Evolutionary conservation across 1,140 invertebrate genomes (phyloP).

Genomic region (Aplysia californica): DNA sequence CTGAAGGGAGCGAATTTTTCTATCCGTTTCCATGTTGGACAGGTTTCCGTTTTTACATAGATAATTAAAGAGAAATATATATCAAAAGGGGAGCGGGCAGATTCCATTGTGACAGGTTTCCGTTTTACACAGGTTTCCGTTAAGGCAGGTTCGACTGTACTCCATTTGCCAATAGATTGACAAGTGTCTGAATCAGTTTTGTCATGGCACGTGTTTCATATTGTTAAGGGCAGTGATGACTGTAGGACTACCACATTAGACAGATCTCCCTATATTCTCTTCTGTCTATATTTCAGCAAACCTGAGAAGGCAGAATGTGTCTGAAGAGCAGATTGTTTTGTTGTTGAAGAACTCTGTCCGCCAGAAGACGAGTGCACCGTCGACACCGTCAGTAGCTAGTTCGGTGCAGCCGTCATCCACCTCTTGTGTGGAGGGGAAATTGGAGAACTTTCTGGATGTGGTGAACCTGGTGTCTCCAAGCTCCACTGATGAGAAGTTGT

Average conservation of each 20-base stretch:
- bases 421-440: neutral
- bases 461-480: slow-evolving; percentile 16
- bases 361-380: neutral
- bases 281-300: slow-evolving; percentile 2
- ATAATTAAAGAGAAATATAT: too few relatives aligned
- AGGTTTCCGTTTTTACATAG: too few relatives aligned
- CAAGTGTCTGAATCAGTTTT: neutral
- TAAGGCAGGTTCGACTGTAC: too few relatives aligned
- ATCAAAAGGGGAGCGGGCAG: too few relatives aligned
- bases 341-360: neutral
- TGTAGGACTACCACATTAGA: neutral
- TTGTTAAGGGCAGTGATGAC: neutral
- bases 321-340: neutral
- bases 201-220: neutral
- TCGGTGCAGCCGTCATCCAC: neutral
- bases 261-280: neutral
- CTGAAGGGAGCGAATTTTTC: too few relatives aligned
- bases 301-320: neutral
- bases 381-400: neutral
- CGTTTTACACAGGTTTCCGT: too few relatives aligned
- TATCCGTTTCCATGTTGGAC: too few relatives aligned
- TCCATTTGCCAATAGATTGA: neutral
- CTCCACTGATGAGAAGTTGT: neutral
- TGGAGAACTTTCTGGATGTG: neutral
- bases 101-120: too few relatives aligned